Evolutionary conservation across 92 coral and sea anemone genomes (phyloP).

Genomic region (Epizoanthus rinbou): DNA sequence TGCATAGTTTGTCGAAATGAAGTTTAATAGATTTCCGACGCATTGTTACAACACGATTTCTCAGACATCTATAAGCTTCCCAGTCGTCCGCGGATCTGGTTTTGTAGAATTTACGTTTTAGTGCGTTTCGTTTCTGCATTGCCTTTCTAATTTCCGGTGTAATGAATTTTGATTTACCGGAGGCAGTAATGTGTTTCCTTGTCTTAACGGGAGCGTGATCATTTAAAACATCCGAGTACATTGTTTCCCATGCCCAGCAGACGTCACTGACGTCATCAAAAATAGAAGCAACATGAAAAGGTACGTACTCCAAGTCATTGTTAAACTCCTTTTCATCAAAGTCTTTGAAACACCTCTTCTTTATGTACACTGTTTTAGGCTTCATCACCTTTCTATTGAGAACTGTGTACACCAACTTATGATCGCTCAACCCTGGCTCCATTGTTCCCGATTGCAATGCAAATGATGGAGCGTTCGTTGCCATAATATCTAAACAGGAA

Average conservation of each 20-base stretch:
- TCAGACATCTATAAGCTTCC: conserved; percentile 47
- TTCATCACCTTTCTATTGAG: conserved; percentile 49
- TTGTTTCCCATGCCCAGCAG: conserved; percentile 53
- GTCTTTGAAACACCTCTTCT: conserved; percentile 38
- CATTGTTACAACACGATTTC: conserved; percentile 61
- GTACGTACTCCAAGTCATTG: conserved; percentile 28
- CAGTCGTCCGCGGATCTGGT: conserved; percentile 47
- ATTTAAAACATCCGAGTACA: conserved; percentile 26
- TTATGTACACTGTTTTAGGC: conserved; percentile 42
- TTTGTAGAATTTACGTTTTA: conserved; percentile 55
- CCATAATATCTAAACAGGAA: conserved; percentile 46
- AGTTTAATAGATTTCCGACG: conserved; percentile 42
- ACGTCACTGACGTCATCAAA: conserved; percentile 38
- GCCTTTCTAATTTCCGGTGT: conserved; percentile 25
- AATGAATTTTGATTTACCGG: conserved; percentile 39
- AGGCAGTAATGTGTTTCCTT: background rate
- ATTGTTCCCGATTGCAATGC: conserved; percentile 34
- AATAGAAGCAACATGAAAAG: conserved; percentile 31
- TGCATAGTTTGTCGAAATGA: conserved; percentile 42
- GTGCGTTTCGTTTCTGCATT: conserved; percentile 32
- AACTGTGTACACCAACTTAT: conserved; percentile 47
- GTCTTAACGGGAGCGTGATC: conserved; percentile 41
- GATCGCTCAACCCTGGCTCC: conserved; percentile 47
- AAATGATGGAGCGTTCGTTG: conserved; percentile 38
- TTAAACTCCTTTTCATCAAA: conserved; percentile 24